Base-by-base conservation (phyloP, 2,888 invertebrate genomes). In the Palloptera scutellata region DNA sequence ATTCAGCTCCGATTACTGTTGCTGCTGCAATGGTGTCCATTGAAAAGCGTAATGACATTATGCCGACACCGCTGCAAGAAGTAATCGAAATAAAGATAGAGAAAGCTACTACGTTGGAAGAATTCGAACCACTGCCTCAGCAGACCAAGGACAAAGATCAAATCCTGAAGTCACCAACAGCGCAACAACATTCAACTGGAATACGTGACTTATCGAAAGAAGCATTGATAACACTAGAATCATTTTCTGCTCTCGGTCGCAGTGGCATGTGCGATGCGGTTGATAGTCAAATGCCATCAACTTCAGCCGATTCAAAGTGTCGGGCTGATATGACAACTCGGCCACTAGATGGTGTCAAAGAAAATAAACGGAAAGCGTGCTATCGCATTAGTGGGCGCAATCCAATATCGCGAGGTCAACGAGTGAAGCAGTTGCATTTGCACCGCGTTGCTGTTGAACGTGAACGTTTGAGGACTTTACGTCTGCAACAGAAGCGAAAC, bases 401-500 rank as follows among this genome's bases (percentile, higher is more conserved):
- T 5, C 53, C 68, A 5, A 60, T 57, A 10, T 67, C 55, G 8
- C 66, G 70, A 0, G 57, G 61, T 15, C 68, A 70, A 15, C 66
- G 71, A 6, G 51, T 69, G 13, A 65, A 66, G 8, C 70, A 74
- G 61, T 61, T 74, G 11, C 68, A 72, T 67, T 42, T 63, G 45
- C 72, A 69, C 58, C 71, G 73, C 2, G 30, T 72, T n/a, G 73
- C 73, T 12, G 67, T 72, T 41, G 74, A 72, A 45, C 70, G 71
- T 1, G 72, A 72, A 64, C 71, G 73, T 10, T 54, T 74, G 42
- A 68, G 64, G 20, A 67, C 53, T 5, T 54, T 74, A 13, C 66
- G 68, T 11, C 13, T 70, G 20, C 74, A 74, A 42, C 70, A 72
- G 41, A 72, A 69, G 57, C 74, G 72, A 13, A 73, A 74, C 53